Evolutionary conservation across 2,797 vertebrate species (phyloP).

Genomic region (Tragopan temminckii): DNA sequence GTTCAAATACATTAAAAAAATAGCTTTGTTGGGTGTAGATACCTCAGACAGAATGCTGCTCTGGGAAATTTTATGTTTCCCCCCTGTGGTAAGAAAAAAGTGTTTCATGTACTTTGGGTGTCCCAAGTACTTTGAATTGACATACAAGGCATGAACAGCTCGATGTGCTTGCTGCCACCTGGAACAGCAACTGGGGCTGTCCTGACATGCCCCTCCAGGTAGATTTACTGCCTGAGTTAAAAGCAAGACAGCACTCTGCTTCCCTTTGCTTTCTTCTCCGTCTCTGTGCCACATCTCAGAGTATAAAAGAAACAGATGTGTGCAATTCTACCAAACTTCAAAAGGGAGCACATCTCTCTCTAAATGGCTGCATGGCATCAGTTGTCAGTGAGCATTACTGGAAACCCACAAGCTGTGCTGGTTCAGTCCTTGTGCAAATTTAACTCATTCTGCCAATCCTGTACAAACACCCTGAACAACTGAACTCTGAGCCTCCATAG

Average conservation of each 20-base stretch:
- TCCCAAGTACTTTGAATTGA: background rate
- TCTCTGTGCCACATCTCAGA: background rate
- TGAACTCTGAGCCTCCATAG: fast-evolving
- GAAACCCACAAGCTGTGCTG: background rate
- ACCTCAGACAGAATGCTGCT: background rate
- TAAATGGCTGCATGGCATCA: fast-evolving
- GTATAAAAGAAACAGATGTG: background rate
- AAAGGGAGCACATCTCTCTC: background rate
- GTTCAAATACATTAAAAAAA: background rate
- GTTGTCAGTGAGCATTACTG: background rate
- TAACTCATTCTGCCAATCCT: fast-evolving
- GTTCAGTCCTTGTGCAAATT: background rate
- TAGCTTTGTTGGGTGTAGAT: fast-evolving
- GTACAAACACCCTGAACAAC: too few species aligned
- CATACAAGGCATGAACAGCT: background rate
- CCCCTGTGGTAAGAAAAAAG: background rate
- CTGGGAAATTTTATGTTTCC: background rate
- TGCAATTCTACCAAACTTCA: background rate
- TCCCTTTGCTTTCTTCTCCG: background rate
- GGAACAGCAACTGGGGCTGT: background rate
- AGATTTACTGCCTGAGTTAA: background rate
- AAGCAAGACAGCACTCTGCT: background rate
- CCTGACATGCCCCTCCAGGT: background rate
- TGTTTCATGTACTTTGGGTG: background rate
- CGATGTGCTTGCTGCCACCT: background rate